Evolutionary conservation across 2,797 vertebrate genomes (phyloP), one percentile per base, ranked within the genome.

Genomic region (Sebastes variabilis): DNA sequence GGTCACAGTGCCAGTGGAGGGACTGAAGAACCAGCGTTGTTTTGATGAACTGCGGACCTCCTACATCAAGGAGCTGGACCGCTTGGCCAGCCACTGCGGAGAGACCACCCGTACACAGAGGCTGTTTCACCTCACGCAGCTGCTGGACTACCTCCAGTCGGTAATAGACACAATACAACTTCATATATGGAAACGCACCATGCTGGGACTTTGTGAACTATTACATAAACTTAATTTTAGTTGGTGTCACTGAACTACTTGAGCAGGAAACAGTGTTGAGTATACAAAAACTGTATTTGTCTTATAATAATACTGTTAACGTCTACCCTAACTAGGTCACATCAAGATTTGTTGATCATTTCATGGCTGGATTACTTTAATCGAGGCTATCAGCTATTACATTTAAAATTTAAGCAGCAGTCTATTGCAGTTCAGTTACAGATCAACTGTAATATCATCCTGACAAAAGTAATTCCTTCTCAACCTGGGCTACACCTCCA

Each of bases 21-120:
- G 97, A 76, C 95, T 98, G 93, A 98, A 96, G 95, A 98, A 96
- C 91, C 98, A 98, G 95, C 96, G 94, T 66, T 97, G 97, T 91
- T 99, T 99, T 65, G 97, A 99, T 87, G 96, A 98, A 89, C 96
- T 99, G 89, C 96, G 98, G 90, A 97, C 97, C 96, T 98, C 97
- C 94, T 99, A 98, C 95, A 98, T 99, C 82, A 98, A 97, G 92
- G 98, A 99, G 93, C 96, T 99, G 58, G 97, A 98, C 89, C 97
- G 97, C 61, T 96, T 98, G 93, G 97, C 97, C 38, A 96, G 97
- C 88, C 96, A 96, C 94, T 95, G 95, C 75, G 96, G 96, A 84
- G 97, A 97, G 94, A 96, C 96, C 93, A 96, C 96, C 88, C 91
- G 92, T 18, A 97, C 97, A 13, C 95, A 97, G 81, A 96, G 98